Base-by-base conservation (phyloP, 2,888 invertebrate species). In the Pherbina coryleti region DNA sequence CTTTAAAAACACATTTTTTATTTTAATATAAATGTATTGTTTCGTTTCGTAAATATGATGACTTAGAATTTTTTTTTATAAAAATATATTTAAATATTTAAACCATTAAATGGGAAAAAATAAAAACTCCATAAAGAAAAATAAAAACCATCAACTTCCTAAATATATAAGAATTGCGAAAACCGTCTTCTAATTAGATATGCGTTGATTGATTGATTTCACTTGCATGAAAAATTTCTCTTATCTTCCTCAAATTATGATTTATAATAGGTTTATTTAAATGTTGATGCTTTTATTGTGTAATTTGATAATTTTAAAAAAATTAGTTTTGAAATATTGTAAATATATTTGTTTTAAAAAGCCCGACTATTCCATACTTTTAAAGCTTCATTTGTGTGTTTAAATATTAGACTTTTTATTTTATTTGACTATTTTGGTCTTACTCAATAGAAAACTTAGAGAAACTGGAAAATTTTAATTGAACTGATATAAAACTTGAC, bases 1-100 rank as follows among this genome's bases (percentile, higher is more conserved):
- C 11, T 25, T 53, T 64, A 51, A 78, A 57, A 76, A 77, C 57
- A 53, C 53, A 19, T 51, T 75, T 71, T 79, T 79, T 78, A 80
- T 80, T 78, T 79, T 79, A 78, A 76, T 78, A 80, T 79, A 79
- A 81, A 81, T 81, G 79, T 82, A 81, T 78, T 79, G 77, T 80
- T 80, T 78, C 75, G 77, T 81, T 82, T 82, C 80, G 73, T 79
- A 74, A 81, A 75, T 78, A 78, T 69, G 75, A 75, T 62, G 44
- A 76, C 34, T 62, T 80, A 78, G 75, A 78, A 75, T 22, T 49
- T 79, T 80, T 82, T 82, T 81, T 81, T 79, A 80, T 76, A 79
- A 77, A 78, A 79, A 69, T 19, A 69, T 51, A 64, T 64, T 28
- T 55, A 11, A 73, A 49, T 72, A n/a, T 51, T 69, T n/a, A n/a